These are phyloP conservation scores for Drosophila eohydei DNA, from an alignment of 2,888 invertebrate species.

Conservation along the genomic window DNA sequence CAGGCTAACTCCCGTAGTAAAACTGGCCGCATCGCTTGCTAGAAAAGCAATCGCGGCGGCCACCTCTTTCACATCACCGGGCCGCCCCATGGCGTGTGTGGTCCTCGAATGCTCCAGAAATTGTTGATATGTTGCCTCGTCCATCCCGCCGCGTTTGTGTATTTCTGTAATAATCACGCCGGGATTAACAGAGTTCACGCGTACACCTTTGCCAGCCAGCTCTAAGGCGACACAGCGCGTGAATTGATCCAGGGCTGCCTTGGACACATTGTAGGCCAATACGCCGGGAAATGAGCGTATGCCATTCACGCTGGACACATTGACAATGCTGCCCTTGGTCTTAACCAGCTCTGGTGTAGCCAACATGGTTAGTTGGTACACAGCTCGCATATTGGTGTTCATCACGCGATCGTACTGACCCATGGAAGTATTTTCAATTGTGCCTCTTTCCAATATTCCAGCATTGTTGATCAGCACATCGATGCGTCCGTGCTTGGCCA, in stretches of 20 bases:
- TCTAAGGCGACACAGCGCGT: slow-evolving; percentile 96
- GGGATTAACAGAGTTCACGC: slow-evolving; percentile 96
- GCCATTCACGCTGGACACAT: slow-evolving; percentile 97
- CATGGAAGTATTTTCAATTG: slow-evolving; percentile 92
- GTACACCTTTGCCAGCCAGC: slow-evolving; percentile 90
- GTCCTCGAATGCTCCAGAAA: slow-evolving; percentile 92
- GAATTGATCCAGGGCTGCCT: slow-evolving; percentile 96
- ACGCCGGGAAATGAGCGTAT: slow-evolving; percentile 94
- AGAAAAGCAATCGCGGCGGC: slow-evolving; percentile 95
- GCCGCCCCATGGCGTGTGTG: slow-evolving; percentile 95
- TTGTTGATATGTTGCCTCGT: slow-evolving; percentile 90
- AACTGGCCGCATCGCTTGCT: slow-evolving; percentile 90
- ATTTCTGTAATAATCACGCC: slow-evolving; percentile 96
- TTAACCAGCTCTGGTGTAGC: slow-evolving; percentile 92
- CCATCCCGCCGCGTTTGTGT: slow-evolving; percentile 92
- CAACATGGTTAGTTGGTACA: slow-evolving; percentile 92
- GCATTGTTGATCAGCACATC: slow-evolving; percentile 95
- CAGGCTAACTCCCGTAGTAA: slow-evolving; percentile 90
- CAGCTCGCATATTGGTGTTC: slow-evolving; percentile 92
- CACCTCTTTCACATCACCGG: slow-evolving; percentile 93
- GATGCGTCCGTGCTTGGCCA: slow-evolving; percentile 88
- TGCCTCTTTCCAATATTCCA: slow-evolving; percentile 92
- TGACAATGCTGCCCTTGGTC: slow-evolving; percentile 94
- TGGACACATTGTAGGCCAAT: slow-evolving; percentile 96
- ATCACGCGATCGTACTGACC: slow-evolving; percentile 95